A percentile compares a stretch with the other conserved stretches of the same genome.
Conservation (phyloP, 2,888 invertebrate species). For the Papilio gigon region DNA sequence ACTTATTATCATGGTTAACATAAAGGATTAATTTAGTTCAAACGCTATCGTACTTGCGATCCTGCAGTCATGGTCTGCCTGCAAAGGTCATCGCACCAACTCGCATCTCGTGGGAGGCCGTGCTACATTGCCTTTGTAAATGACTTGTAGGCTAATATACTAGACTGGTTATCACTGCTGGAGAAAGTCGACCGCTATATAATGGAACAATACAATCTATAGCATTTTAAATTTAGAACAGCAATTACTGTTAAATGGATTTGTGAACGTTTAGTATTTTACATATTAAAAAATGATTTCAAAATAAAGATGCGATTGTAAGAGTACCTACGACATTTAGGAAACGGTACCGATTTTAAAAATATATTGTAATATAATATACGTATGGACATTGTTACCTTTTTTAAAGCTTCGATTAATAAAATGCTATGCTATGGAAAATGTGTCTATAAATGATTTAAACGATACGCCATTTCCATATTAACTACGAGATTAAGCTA, state of each 20-base stretch:
- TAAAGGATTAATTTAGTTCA: not conserved
- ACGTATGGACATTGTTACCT: too few species aligned
- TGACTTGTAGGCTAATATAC: slow-evolving; percentile 22
- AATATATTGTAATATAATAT: too few species aligned
- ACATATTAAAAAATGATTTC: not conserved
- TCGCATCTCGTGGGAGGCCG: slow-evolving; percentile 24
- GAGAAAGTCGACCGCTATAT: slow-evolving; percentile 15
- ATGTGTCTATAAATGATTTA: not conserved
- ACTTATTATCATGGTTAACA: not conserved
- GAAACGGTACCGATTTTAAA: not conserved
- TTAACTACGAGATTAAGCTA: slow-evolving; percentile 2
- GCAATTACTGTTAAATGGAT: not conserved
- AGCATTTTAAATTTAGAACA: not conserved
- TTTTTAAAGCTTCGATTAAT: too few species aligned
- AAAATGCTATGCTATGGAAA: too few species aligned
- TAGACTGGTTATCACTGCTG: slow-evolving; percentile 11
- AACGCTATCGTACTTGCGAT: not conserved
- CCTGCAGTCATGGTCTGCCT: slow-evolving; percentile 11
- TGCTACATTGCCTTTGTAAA: slow-evolving; percentile 16
- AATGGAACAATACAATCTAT: not conserved
- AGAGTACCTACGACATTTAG: not conserved
- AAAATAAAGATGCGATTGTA: not conserved
- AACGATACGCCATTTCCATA: not conserved
- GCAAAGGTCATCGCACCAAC: slow-evolving; percentile 21
- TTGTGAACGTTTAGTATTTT: not conserved